These are phyloP conservation scores for Sula dactylatra DNA, from an alignment of 2,113 vertebrate species.

Conservation along the genomic window DNA sequence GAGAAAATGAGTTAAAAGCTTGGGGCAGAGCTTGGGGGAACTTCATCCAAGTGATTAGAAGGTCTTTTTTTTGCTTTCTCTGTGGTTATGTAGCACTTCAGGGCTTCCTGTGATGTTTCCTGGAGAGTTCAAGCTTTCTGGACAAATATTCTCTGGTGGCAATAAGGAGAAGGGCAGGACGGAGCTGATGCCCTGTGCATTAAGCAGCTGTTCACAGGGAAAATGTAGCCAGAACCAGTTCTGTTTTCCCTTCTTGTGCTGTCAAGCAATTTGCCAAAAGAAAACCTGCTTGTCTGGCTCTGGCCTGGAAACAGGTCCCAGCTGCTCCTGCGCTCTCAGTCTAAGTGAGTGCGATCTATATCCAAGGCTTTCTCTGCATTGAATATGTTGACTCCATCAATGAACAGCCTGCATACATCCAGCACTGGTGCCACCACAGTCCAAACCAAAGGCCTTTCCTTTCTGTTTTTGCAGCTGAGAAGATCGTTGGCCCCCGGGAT, in stretches of 20 bases:
- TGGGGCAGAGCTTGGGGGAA: neutral
- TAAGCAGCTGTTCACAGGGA: neutral
- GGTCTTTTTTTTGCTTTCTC: neutral
- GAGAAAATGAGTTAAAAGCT: neutral
- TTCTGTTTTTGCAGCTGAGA: slow-evolving; percentile 61
- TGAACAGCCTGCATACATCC: rapidly evolving
- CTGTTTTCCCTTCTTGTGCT: neutral
- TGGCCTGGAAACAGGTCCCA: neutral
- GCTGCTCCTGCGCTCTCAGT: neutral
- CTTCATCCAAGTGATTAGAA: neutral
- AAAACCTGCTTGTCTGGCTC: neutral
- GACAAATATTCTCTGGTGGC: neutral
- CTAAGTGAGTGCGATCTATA: neutral
- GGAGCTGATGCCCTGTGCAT: neutral
- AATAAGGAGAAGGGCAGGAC: neutral
- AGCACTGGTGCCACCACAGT: neutral
- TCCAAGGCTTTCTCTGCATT: neutral
- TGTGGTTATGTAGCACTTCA: neutral
- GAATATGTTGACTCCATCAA: rapidly evolving
- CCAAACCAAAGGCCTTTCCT: neutral
- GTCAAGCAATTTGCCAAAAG: neutral
- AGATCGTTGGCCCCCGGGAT: slow-evolving; percentile 76
- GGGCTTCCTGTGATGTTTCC: neutral
- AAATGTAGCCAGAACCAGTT: neutral
- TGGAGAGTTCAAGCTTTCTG: neutral